A percentile compares a stretch with the other conserved stretches of the same genome.
Conservation (phyloP, 2,888 invertebrate genomes). For the Dynastes maya region DNA sequence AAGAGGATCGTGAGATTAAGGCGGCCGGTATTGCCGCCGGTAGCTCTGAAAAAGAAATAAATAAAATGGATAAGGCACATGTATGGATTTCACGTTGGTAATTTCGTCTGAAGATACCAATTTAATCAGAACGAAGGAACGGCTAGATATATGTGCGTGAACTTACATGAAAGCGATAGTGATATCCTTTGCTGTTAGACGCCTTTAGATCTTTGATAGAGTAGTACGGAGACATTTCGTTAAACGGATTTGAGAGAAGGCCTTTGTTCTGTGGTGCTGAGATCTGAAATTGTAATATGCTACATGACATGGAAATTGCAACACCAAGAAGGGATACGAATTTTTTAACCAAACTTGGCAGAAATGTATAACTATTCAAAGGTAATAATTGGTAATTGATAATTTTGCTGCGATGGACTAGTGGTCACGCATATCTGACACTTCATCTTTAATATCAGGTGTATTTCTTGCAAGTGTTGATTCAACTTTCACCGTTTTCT, state of each 20-base stretch:
- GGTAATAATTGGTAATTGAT: too few relatives aligned
- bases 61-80: slow-evolving; percentile 36
- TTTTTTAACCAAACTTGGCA: too few relatives aligned
- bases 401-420: too few relatives aligned
- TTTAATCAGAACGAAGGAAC: background rate
- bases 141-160: background rate
- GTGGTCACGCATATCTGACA: too few relatives aligned
- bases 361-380: too few relatives aligned
- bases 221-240: background rate
- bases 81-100: slow-evolving; percentile 22
- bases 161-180: slow-evolving; percentile 1
- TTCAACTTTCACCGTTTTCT: too few relatives aligned
- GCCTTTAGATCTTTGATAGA: slow-evolving; percentile 6
- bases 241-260: background rate
- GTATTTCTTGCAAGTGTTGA: too few relatives aligned
- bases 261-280: background rate
- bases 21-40: background rate
- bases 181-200: background rate
- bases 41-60: background rate
- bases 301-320: too few relatives aligned
- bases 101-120: slow-evolving; percentile 13
- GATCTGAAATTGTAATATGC: too few relatives aligned
- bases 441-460: too few relatives aligned
- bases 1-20: slow-evolving; percentile 58
- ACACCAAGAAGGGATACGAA: too few relatives aligned